A percentile compares a stretch with the other conserved stretches of the same genome.
Conservation (phyloP, 2,888 invertebrate species). For the Agelastica alni region DNA sequence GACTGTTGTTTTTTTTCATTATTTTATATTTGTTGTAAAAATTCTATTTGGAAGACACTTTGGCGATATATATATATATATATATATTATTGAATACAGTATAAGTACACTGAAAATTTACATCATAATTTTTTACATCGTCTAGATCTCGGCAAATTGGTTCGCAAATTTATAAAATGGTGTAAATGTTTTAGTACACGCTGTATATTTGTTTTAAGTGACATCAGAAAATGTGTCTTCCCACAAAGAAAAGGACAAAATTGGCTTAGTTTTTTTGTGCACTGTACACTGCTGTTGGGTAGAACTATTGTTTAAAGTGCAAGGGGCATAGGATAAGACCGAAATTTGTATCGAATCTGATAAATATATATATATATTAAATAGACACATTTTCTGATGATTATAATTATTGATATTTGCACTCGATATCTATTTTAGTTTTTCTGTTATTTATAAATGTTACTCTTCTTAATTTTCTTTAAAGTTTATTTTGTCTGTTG, state of each 20-base stretch:
- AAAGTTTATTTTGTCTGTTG: constrained; percentile 37
- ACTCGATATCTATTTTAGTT: constrained; percentile 38
- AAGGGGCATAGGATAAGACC: constrained; percentile 52
- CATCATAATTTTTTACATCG: too few relatives aligned
- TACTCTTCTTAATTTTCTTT: constrained; percentile 32
- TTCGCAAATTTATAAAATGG: constrained; percentile 5
- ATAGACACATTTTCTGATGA: constrained; percentile 75
- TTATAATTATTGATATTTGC: constrained; percentile 31
- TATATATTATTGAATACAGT: constrained; percentile 4
- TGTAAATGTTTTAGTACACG: constrained; percentile 14
- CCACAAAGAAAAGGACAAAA: constrained; percentile 65
- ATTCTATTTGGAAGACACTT: constrained; percentile 27
- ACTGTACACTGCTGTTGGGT: constrained; percentile 59
- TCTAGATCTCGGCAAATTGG: too few relatives aligned
- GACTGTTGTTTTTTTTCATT: constrained; percentile 62
- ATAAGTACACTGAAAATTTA: not conserved
- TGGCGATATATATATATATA: too few relatives aligned
- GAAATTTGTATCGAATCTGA: constrained; percentile 26
- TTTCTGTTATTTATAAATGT: constrained; percentile 36
- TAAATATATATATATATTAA: too few relatives aligned
- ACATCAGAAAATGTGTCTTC: constrained; percentile 85
- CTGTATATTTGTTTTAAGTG: constrained; percentile 32
- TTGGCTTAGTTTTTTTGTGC: constrained; percentile 64
- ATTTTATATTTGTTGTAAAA: constrained; percentile 29
- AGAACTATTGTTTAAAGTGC: constrained; percentile 53